Evolutionary conservation across 2,888 invertebrate species (phyloP), one percentile per base, ranked within the genome.

Genomic region (Exephanes ischioxanthus): DNA sequence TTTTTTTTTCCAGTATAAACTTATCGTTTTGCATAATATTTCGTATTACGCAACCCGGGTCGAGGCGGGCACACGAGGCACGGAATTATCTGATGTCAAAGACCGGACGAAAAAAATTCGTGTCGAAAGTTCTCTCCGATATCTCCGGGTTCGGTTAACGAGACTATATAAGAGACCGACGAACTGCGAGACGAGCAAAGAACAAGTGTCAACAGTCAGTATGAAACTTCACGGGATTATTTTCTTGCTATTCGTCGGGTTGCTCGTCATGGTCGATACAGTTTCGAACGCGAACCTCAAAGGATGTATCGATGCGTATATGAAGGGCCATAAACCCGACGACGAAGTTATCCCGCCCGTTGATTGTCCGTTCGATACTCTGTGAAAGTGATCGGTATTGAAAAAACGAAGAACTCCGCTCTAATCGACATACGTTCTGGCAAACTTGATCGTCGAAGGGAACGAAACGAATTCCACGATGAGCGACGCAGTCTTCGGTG

Each of bases 181-280:
- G 68, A 48, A 16, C 45, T 19, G 11, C 7, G 6, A 61, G 16
- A 37, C 33, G 55, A 14, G 9, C 22, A 41, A 58, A 22, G n/a
- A 70, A 51, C 75, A 41, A 81, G 45, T n/a, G 48, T 53, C n/a
- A 61, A 61, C 68, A 22, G 19, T 61, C 22, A 70, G 16, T 45
- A 81, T 76, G 81, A 76, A 76, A 63, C 51, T 81, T 26, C 11
- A 76, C 33, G 37, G 61, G n/a, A 37, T 76, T 37, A 22, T 76
- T 9, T 68, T 81, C 6, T 51, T 53, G 26, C 61, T 81, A 16
- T 16, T 81, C 26, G 61, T 75, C 22, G 81, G 75, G 37, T 67
- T 68, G 51, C 14, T 81, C 19, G 30, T 61, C 37, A 30, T 61
- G 26, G 51, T 61, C 26, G 75, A 37, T 7, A 16, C 63, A 51